Evolutionary conservation across 2,888 invertebrate genomes (phyloP).

Genomic region (Drosophila mercatorum): DNA sequence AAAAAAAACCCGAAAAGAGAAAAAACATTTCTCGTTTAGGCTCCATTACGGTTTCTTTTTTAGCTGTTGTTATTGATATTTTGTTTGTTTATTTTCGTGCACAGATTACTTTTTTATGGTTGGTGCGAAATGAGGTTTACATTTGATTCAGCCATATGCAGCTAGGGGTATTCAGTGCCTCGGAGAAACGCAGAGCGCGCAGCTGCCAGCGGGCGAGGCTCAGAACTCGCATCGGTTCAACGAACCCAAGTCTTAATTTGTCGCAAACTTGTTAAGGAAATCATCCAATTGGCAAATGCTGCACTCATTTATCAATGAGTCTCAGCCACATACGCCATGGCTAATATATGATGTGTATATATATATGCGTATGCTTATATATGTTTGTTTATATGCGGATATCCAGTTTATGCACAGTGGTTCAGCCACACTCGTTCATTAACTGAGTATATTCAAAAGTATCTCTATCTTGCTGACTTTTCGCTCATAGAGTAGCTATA

Average conservation of each 20-base stretch:
- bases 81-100: slow-evolving; percentile 18
- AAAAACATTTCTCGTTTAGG: slow-evolving; percentile 32
- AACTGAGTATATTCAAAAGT: neutral
- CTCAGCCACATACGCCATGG: slow-evolving; percentile 47
- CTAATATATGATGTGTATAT: slow-evolving; percentile 30
- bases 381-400: neutral
- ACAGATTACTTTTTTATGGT: slow-evolving; percentile 37
- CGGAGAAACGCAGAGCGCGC: neutral
- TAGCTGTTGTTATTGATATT: slow-evolving; percentile 11
- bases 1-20: slow-evolving; percentile 27
- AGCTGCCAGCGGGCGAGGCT: slow-evolving; percentile 1
- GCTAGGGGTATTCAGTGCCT: slow-evolving; percentile 37
- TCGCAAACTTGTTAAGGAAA: slow-evolving; percentile 17
- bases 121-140: slow-evolving; percentile 36
- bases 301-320: slow-evolving; percentile 32
- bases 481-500: too few relatives aligned
- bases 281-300: slow-evolving; percentile 12
- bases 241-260: slow-evolving; percentile 21
- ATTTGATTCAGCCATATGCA: slow-evolving; percentile 25
- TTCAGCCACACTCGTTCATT: neutral
- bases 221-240: slow-evolving; percentile 38
- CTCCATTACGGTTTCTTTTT: slow-evolving; percentile 29
- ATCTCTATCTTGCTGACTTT: neutral
- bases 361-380: neutral
- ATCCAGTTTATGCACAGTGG: slow-evolving; percentile 3